These are phyloP conservation scores for Carassius auratus DNA, from an alignment of 2,113 vertebrate genomes.

Conservation along the genomic window DNA sequence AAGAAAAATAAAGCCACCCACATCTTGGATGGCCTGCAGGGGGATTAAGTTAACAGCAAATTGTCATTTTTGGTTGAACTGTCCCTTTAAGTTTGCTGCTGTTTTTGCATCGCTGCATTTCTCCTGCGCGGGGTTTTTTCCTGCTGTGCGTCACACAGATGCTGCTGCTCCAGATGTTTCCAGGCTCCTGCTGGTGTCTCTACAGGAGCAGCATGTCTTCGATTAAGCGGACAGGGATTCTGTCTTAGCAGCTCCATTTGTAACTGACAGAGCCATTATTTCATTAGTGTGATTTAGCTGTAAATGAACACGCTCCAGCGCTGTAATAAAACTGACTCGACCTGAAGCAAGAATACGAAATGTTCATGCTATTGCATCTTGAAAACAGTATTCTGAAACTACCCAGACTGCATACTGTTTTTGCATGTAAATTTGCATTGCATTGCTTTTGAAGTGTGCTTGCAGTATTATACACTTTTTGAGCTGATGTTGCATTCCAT, in stretches of 20 bases:
- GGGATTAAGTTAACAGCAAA: too few species aligned
- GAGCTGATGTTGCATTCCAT: not conserved
- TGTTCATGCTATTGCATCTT: not conserved
- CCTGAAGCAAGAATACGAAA: slow-evolving; percentile 27
- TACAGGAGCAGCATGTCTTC: not conserved
- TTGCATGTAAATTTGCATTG: not conserved
- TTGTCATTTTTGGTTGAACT: not conserved
- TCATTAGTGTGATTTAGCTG: slow-evolving; percentile 37
- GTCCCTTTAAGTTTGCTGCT: not conserved
- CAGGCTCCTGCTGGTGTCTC: slow-evolving; percentile 5
- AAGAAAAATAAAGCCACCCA: too few species aligned
- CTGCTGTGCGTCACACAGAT: not conserved
- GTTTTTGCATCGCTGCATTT: not conserved
- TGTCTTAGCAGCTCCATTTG: slow-evolving; percentile 15
- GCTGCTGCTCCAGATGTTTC: slow-evolving; percentile 30
- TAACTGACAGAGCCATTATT: slow-evolving; percentile 35
- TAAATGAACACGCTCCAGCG: slow-evolving; percentile 29
- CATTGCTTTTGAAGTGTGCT: not conserved
- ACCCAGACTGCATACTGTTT: not conserved
- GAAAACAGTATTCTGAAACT: not conserved
- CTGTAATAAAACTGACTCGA: slow-evolving; percentile 19
- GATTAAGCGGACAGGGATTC: not conserved
- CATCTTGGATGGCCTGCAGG: too few species aligned
- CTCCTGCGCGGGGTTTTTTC: not conserved
- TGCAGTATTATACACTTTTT: not conserved